Percentiles rank a stretch among this genome's conserved stretches.
These are phyloP conservation scores for Holothuria scabra DNA, from an alignment of 53 echinoderm and acorn worm species.

Conservation along the genomic window DNA sequence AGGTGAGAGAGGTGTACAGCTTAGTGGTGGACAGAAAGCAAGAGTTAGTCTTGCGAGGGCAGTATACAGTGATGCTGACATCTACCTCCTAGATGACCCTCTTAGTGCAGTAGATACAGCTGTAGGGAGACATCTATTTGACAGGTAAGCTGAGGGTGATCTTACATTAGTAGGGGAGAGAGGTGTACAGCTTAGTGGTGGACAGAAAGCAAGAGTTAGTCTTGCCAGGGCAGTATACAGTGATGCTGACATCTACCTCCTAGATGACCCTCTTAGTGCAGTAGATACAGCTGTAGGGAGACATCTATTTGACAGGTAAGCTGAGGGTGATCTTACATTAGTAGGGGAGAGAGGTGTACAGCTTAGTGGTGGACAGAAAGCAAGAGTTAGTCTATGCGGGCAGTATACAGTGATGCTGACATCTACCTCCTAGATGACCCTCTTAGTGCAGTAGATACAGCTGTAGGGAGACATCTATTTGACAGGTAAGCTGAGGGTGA, in stretches of 20 bases:
- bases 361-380: conserved; percentile 97
- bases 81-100: conserved; percentile 86
- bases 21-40: conserved; percentile 98
- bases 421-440: conserved; percentile 88
- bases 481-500: conserved; percentile 88
- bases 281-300: conserved; percentile 94
- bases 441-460: conserved; percentile 91
- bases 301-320: no score
- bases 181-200: conserved; percentile 92
- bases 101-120: conserved; percentile 94
- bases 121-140: conserved; percentile 93
- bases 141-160: conserved; percentile 79
- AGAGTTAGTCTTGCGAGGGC: conserved; percentile 97
- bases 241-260: conserved; percentile 79
- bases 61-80: conserved; percentile 87
- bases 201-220: conserved; percentile 98
- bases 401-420: conserved; percentile 90
- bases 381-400: conserved; percentile 97
- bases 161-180: conserved; percentile 89
- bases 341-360: conserved; percentile 92
- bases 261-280: conserved; percentile 94
- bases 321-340: conserved; percentile 82
- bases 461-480: conserved; percentile 92
- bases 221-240: conserved; percentile 95
- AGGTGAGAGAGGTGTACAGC: conserved; percentile 86